Percentiles rank a stretch among this genome's conserved stretches.
Conservation (phyloP, 2,113 vertebrate species). For the Pteropus alecto region DNA sequence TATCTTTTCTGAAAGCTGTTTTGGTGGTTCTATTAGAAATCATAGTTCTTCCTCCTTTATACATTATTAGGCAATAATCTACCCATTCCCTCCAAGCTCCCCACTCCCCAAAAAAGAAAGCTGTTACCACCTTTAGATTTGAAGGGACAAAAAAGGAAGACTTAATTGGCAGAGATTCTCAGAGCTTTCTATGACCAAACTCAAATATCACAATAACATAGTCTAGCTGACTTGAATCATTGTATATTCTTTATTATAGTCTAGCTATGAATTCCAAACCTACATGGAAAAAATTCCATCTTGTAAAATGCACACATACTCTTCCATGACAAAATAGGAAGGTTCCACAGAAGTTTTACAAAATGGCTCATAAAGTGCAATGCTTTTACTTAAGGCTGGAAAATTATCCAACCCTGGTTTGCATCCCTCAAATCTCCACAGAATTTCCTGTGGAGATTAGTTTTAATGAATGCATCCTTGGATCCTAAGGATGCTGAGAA, state of each 20-base stretch:
- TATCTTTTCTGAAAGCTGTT: conserved; percentile 76
- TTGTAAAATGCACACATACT: not conserved
- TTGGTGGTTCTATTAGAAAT: conserved; percentile 75
- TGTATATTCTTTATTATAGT: conserved; percentile 29
- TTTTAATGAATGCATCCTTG: not conserved
- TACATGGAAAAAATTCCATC: not conserved
- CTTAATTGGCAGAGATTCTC: conserved; percentile 70
- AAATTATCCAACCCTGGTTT: not conserved
- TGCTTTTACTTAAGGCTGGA: not conserved
- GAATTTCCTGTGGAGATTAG: not conserved
- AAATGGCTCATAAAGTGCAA: not conserved
- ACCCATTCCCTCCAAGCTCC: not conserved
- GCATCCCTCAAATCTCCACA: not conserved
- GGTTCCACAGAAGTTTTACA: not conserved
- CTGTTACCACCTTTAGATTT: too few relatives aligned
- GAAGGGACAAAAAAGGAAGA: not conserved
- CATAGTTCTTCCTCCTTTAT: conserved; percentile 76
- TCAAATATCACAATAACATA: conserved; percentile 55
- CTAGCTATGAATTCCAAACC: conserved; percentile 39
- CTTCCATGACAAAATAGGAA: conserved; percentile 41
- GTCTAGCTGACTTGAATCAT: conserved; percentile 55
- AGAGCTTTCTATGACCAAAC: conserved; percentile 58
- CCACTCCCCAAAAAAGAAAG: not conserved
- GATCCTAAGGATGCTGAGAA: not conserved
- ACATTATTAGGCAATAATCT: conserved; percentile 74